A percentile compares a stretch with the other conserved stretches of the same genome.
phyloP scores from a whole-genome alignment of 2,797 vertebrate genomes.

The Loriculus beryllinus region DNA sequence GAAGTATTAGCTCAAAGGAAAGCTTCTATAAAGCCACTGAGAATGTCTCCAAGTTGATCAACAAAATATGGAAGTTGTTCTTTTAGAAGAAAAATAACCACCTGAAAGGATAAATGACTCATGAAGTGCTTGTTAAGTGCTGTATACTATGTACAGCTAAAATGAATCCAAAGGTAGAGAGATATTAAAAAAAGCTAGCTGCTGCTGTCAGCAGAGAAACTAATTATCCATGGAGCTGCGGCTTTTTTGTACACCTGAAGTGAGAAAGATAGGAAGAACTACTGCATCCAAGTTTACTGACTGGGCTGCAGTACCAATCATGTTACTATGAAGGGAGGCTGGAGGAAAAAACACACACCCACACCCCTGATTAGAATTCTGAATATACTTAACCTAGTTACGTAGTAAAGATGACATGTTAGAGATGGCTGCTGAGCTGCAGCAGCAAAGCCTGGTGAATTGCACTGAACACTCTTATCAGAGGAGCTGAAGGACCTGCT shows the following conservation, averaged over 20 bases:
- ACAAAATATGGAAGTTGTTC: background rate
- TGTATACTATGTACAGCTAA: background rate
- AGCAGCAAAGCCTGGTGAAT: background rate
- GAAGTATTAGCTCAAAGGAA: background rate
- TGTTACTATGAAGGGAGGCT: accelerated
- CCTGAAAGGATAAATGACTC: background rate
- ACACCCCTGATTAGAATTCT: background rate
- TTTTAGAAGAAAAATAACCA: background rate
- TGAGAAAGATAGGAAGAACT: background rate
- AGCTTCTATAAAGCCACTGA: background rate
- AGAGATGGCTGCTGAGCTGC: background rate
- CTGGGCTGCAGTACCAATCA: background rate
- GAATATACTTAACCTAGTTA: background rate
- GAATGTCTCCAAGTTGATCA: background rate
- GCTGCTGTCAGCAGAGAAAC: background rate
- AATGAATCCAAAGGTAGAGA: background rate
- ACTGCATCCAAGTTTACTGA: background rate
- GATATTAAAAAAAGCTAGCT: background rate
- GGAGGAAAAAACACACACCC: background rate
- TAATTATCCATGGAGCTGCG: background rate
- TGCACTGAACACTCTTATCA: background rate
- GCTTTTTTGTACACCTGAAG: background rate
- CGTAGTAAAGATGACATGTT: background rate
- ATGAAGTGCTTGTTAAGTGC: background rate
- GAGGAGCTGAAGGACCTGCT: background rate